phyloP scores from a whole-genome alignment of 2,797 vertebrate species.

The Danio kyathit region DNA sequence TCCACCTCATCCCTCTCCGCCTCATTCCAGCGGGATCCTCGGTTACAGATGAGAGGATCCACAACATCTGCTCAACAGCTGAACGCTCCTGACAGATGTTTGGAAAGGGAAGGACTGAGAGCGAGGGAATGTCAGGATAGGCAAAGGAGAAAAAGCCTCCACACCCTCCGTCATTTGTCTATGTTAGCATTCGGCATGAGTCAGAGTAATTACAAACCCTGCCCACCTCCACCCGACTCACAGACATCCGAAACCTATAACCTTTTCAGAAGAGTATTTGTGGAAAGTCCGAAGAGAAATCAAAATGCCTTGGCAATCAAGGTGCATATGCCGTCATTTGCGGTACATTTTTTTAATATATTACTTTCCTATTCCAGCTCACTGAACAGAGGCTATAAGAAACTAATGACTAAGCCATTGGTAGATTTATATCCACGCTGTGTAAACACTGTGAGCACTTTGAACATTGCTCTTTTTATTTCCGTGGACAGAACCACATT shows the following conservation, averaged over 20 bases:
- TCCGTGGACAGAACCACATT: not conserved
- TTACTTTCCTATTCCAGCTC: not conserved
- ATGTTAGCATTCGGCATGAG: slow-evolving; percentile 42
- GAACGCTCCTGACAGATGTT: slow-evolving; percentile 50
- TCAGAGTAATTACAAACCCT: slow-evolving; percentile 33
- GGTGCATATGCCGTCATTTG: not conserved
- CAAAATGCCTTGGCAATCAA: slow-evolving; percentile 13
- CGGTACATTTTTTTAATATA: not conserved
- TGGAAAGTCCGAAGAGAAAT: slow-evolving; percentile 3
- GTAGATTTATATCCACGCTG: slow-evolving; percentile 5
- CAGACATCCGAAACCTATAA: slow-evolving; percentile 23
- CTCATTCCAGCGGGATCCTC: slow-evolving; percentile 43
- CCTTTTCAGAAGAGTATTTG: slow-evolving; percentile 32
- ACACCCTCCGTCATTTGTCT: slow-evolving; percentile 45
- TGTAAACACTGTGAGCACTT: not conserved
- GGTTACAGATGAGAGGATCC: slow-evolving; percentile 64
- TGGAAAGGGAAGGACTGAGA: slow-evolving; percentile 31
- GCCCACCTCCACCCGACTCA: slow-evolving; percentile 15
- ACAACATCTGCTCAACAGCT: slow-evolving; percentile 69
- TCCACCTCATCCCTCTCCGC: slow-evolving; percentile 44
- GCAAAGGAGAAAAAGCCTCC: slow-evolving; percentile 27
- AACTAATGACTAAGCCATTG: not conserved
- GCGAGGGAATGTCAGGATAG: slow-evolving; percentile 27
- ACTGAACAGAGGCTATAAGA: not conserved
- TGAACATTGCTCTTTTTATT: not conserved